Percentiles rank a stretch among this genome's conserved stretches.
Evolutionary conservation across 2,888 invertebrate genomes (phyloP).

Genomic region (Dione vanillae): DNA sequence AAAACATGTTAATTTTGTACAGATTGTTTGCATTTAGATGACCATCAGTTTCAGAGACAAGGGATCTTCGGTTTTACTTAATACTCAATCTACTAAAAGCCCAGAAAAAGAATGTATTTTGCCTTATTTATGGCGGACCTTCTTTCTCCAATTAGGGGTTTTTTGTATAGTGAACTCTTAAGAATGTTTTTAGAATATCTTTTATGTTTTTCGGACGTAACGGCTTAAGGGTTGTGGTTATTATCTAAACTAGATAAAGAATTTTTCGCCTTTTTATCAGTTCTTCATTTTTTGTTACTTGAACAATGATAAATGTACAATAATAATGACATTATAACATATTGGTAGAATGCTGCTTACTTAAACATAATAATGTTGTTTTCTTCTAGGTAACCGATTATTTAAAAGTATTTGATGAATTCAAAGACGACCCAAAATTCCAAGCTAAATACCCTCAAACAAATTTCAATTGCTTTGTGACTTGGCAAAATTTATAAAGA

Average conservation of each 20-base stretch:
- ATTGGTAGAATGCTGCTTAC: neutral
- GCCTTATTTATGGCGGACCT: slow-evolving; percentile 28
- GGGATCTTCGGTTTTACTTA: slow-evolving; percentile 46
- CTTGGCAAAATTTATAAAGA: slow-evolving; percentile 18
- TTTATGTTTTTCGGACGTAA: slow-evolving; percentile 18
- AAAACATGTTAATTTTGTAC: no score
- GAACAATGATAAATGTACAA: neutral
- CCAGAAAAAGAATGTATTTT: slow-evolving; percentile 25
- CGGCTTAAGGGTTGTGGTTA: slow-evolving; percentile 9
- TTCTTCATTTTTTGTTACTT: neutral
- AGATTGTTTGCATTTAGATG: slow-evolving; percentile 53
- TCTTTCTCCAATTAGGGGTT: slow-evolving; percentile 25
- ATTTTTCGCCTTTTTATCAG: neutral
- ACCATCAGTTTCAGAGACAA: slow-evolving; percentile 26
- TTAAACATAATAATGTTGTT: no score
- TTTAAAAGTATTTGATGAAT: neutral
- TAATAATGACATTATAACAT: neutral
- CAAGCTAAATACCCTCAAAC: neutral
- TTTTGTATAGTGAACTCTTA: slow-evolving; percentile 17
- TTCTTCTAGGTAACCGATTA: no score
- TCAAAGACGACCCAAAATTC: neutral
- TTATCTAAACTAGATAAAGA: neutral
- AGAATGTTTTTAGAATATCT: slow-evolving; percentile 13
- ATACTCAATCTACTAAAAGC: slow-evolving; percentile 43
- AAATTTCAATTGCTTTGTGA: slow-evolving; percentile 13